Evolutionary conservation across 2,113 vertebrate genomes (phyloP).

Genomic region (Xiphophorus maculatus): DNA sequence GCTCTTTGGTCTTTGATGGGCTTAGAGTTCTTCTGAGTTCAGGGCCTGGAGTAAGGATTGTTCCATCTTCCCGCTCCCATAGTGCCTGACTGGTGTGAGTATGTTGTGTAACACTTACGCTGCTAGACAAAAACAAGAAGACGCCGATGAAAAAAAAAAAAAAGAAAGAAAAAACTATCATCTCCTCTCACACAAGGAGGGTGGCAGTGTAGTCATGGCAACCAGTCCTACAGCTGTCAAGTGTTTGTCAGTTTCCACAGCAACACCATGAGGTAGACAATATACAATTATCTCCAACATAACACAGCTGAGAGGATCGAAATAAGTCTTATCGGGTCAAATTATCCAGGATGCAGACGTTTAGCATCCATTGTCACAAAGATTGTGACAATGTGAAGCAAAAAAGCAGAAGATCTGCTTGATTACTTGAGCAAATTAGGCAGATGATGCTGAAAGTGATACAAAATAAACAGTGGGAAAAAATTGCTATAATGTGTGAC

Average conservation of each 20-base stretch:
- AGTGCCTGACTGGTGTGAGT: conserved; percentile 54
- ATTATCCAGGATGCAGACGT: conserved; percentile 51
- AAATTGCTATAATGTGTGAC: conserved; percentile 41
- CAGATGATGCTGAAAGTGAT: conserved; percentile 29
- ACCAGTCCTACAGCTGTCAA: conserved; percentile 76
- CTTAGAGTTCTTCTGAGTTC: conserved; percentile 48
- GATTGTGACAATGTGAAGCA: conserved; percentile 25
- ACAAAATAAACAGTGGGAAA: conserved; percentile 13
- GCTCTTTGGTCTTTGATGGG: conserved; percentile 58
- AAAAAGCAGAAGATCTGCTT: conserved; percentile 31
- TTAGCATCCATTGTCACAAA: conserved; percentile 8
- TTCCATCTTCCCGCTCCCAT: conserved; percentile 54
- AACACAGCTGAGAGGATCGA: conserved; percentile 66
- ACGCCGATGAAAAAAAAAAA: background rate
- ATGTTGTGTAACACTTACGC: conserved; percentile 38
- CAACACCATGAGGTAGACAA: conserved; percentile 73
- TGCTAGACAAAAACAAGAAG: conserved; percentile 1
- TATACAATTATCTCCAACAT: conserved; percentile 74
- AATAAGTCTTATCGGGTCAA: conserved; percentile 69
- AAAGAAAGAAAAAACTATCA: conserved; percentile 3
- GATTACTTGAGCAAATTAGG: conserved; percentile 60
- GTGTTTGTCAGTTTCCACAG: conserved; percentile 82
- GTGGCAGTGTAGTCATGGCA: conserved; percentile 73
- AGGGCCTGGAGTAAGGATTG: conserved; percentile 48
- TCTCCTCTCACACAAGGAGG: conserved; percentile 30